Evolutionary conservation across 2,113 vertebrate species (phyloP).

Genomic region (Nycticorax nycticorax): DNA sequence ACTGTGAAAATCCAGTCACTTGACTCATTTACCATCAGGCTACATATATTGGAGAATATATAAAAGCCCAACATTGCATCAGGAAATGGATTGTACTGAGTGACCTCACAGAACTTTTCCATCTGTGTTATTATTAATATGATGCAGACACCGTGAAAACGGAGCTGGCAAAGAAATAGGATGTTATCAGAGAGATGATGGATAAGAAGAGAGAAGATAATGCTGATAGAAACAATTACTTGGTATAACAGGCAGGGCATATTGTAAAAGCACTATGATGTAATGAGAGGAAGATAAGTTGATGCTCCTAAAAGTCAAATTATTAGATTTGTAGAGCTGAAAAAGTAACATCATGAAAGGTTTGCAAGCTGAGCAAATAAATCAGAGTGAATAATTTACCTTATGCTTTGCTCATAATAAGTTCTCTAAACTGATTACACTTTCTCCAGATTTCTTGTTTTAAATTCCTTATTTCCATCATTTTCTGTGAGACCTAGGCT

Average conservation of each 20-base stretch:
- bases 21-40: constrained; percentile 53
- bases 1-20: constrained; percentile 39
- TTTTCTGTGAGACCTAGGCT: neutral
- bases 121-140: constrained; percentile 60
- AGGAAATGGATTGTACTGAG: constrained; percentile 38
- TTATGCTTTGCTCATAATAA: neutral
- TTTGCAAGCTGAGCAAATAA: constrained; percentile 12
- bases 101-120: constrained; percentile 54
- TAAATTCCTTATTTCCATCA: neutral
- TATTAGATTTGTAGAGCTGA: constrained; percentile 35
- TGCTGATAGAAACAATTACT: neutral
- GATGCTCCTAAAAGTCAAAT: constrained; percentile 4
- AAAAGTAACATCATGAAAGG: neutral
- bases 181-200: constrained; percentile 1
- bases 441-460: neutral
- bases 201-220: neutral
- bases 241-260: neutral
- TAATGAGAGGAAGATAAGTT: neutral
- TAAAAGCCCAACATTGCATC: constrained; percentile 29
- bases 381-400: neutral
- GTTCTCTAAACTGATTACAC: neutral
- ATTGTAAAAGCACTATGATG: neutral
- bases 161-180: constrained; percentile 20
- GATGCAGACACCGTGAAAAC: constrained; percentile 48
- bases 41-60: constrained; percentile 24